A percentile compares a stretch with the other conserved stretches of the same genome.
phyloP scores from a whole-genome alignment of 2,113 vertebrate genomes.

The Tragulus kanchil region DNA sequence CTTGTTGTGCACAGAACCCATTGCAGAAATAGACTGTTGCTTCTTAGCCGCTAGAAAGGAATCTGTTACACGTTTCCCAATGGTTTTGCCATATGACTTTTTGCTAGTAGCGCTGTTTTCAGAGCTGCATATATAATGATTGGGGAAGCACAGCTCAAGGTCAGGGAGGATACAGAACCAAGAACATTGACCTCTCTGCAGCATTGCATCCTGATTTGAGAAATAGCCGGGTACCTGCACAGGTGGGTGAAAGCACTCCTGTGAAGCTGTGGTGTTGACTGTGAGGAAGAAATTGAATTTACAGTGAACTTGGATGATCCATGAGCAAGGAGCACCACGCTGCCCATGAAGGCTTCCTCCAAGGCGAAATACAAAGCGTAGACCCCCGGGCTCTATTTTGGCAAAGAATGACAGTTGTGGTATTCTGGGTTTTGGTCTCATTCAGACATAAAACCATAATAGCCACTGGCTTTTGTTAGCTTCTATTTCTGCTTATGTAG shows the following conservation, averaged over 20 bases:
- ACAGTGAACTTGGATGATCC: neutral
- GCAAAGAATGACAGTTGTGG: neutral
- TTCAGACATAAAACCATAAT: neutral
- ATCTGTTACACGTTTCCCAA: slow-evolving; percentile 64
- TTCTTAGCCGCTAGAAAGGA: slow-evolving; percentile 49
- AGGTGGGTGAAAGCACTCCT: neutral
- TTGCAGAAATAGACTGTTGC: slow-evolving; percentile 52
- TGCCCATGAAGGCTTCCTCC: neutral
- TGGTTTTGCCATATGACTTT: slow-evolving; percentile 50
- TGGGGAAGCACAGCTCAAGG: neutral
- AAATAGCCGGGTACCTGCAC: neutral
- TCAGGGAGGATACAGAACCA: neutral
- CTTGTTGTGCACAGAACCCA: neutral
- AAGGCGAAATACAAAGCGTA: neutral
- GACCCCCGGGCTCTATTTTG: neutral
- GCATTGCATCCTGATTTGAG: neutral
- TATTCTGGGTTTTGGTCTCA: neutral
- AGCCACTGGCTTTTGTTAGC: neutral
- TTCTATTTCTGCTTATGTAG: slow-evolving; percentile 13
- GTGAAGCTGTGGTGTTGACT: neutral
- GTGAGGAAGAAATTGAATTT: slow-evolving; percentile 7
- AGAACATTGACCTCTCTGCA: neutral
- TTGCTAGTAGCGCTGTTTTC: slow-evolving; percentile 53
- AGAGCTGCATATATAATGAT: neutral
- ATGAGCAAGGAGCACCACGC: neutral